These are phyloP conservation scores for Falco peregrinus DNA, from an alignment of 2,797 vertebrate genomes.

Conservation along the genomic window DNA sequence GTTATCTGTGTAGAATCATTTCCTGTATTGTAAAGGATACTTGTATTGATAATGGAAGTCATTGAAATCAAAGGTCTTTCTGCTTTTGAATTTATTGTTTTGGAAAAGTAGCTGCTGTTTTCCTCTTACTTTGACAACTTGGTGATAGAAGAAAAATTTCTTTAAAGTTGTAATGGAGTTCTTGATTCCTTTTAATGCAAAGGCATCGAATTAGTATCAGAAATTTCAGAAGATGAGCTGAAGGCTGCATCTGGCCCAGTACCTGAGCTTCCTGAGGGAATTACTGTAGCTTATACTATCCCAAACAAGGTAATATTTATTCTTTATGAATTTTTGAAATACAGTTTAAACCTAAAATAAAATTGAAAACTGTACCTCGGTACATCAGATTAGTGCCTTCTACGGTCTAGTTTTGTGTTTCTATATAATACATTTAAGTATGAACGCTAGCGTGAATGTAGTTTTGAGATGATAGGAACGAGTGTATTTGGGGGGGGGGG, in stretches of 20 bases:
- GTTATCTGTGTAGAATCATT: neutral
- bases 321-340: neutral
- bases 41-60: neutral
- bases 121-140: neutral
- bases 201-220: constrained; percentile 96
- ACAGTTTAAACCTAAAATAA: neutral
- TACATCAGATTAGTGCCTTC: neutral
- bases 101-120: neutral
- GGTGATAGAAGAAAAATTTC: neutral
- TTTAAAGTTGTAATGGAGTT: neutral
- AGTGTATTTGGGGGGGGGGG: neutral
- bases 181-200: neutral
- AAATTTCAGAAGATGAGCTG: constrained; percentile 89
- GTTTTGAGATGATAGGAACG: neutral
- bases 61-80: neutral
- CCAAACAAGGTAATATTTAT: constrained; percentile 83
- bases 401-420: neutral
- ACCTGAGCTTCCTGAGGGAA: constrained; percentile 91
- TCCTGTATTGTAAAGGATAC: neutral
- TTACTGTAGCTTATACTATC: constrained; percentile 94
- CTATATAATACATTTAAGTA: neutral
- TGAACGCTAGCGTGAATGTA: neutral
- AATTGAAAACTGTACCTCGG: neutral
- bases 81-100: neutral
- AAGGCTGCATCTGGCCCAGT: constrained; percentile 84